These are phyloP conservation scores for Scleropages formosus DNA, from an alignment of 2,797 vertebrate genomes.

Conservation along the genomic window DNA sequence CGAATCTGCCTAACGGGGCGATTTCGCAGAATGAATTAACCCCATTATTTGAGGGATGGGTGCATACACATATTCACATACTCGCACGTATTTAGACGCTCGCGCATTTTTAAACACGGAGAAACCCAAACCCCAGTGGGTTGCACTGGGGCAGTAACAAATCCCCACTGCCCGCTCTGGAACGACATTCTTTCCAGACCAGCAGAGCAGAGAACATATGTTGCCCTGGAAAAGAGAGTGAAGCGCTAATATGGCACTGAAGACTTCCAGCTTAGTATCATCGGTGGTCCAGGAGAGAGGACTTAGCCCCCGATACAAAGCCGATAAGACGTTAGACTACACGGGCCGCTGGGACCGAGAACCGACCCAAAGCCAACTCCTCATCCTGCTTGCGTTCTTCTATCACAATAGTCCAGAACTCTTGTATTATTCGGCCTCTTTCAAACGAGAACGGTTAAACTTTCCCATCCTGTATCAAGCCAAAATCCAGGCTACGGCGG, in stretches of 20 bases:
- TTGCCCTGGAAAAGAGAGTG: slow-evolving; percentile 39
- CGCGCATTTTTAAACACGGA: background rate
- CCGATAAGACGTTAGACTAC: slow-evolving; percentile 24
- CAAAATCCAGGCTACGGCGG: background rate
- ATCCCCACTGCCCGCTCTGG: background rate
- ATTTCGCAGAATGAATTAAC: no score
- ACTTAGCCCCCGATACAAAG: slow-evolving; percentile 37
- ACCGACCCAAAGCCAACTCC: slow-evolving; percentile 30
- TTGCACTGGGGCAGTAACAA: background rate
- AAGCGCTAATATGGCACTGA: slow-evolving; percentile 37
- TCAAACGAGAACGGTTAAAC: background rate
- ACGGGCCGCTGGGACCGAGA: slow-evolving; percentile 3
- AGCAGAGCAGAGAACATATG: slow-evolving; percentile 15
- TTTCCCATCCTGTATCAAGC: slow-evolving; percentile 3
- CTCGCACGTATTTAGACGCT: no score
- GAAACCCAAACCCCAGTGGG: background rate
- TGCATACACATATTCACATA: no score
- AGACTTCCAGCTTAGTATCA: slow-evolving; percentile 41
- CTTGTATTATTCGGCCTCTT: background rate
- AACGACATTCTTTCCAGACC: background rate
- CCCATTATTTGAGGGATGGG: no score
- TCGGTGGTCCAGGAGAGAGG: slow-evolving; percentile 26
- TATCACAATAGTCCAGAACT: background rate
- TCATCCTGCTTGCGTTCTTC: background rate
- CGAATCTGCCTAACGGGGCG: no score